These are phyloP conservation scores for Alsophila aescularia DNA, from an alignment of 2,888 invertebrate species.

Conservation along the genomic window DNA sequence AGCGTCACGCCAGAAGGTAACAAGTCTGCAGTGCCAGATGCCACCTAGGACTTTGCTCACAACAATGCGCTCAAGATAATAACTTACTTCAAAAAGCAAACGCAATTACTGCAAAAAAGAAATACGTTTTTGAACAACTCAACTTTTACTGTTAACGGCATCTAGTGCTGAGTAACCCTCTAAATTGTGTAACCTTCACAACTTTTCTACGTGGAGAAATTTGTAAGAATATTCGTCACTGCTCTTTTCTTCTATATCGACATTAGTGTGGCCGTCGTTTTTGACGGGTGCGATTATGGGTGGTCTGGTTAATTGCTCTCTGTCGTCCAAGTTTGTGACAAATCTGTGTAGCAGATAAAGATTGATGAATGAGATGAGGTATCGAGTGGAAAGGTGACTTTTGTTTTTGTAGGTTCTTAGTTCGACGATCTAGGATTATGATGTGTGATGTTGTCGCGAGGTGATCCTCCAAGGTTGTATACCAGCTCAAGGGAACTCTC, in stretches of 20 bases:
- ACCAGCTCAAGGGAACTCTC: too few relatives aligned
- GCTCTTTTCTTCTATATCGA: neutral
- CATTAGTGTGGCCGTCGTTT: constrained; percentile 33
- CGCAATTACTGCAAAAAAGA: too few relatives aligned
- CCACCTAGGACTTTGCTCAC: too few relatives aligned
- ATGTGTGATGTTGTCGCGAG: neutral
- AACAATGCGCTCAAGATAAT: too few relatives aligned
- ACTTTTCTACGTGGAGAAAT: too few relatives aligned
- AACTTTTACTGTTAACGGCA: too few relatives aligned
- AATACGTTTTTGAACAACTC: too few relatives aligned
- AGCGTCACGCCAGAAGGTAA: too few relatives aligned
- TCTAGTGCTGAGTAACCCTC: too few relatives aligned
- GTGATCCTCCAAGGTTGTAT: neutral
- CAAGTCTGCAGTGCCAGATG: too few relatives aligned
- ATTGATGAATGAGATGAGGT: constrained; percentile 27
- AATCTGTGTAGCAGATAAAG: constrained; percentile 36
- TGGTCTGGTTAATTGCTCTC: constrained; percentile 42
- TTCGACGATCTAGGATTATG: neutral
- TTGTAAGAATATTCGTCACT: neutral
- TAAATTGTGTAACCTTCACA: too few relatives aligned
- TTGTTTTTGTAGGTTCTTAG: neutral
- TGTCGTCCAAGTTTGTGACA: constrained; percentile 36
- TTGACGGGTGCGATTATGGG: constrained; percentile 41
- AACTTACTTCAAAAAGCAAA: too few relatives aligned
- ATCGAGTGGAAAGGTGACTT: constrained; percentile 14